Evolutionary conservation across 1,140 invertebrate genomes (phyloP), one percentile per base, ranked within the genome.

Genomic region (Drosophila bipectinata): DNA sequence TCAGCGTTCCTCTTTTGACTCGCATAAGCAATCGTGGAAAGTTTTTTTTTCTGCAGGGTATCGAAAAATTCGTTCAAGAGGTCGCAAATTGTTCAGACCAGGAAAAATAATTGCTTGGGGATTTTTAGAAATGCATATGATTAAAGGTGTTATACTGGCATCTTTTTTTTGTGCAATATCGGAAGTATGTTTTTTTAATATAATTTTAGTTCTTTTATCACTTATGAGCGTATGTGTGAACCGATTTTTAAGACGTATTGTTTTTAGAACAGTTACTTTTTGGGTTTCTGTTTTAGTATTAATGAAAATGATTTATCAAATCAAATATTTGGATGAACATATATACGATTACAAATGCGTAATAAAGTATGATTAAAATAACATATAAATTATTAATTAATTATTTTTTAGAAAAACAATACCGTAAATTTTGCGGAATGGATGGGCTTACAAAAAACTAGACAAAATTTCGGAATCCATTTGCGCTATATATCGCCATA

Each of bases 281-380:
- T 94, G 96, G 64, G 94, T 97, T 4, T 96, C 96, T 10, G 64
- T 97, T 1, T 93, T 99, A 12, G 94, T 99, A 58, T 94, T 99
- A 39, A 93, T 95, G 1, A 97, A 98, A 92, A 99, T 99, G 98
- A 95, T 98, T 7, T 99, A 98, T 92, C 98, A 99, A 93, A 97
- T 99, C 51, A 94, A 97, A 48, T 97, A 98, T 80, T 96, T 99
- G 56, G 92, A 96, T 67, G 95, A 96, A 67, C 92, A 93, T 3
- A 93, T 93, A 45, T 85, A 81, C 24, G 18, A 85, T 21, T 85
- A 51, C 30, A 37, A 48, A 58, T 85, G 81, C 39, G 81, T 85
- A 85, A 81, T 28, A 6, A 48, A 51, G 8, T 18, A 48, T 18
- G 26, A 4, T 4, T 39, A 3, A 7, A 14, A 14, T 4, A 12